Base-by-base conservation (phyloP, 1,140 invertebrate species). In the Amyelois transitella region DNA sequence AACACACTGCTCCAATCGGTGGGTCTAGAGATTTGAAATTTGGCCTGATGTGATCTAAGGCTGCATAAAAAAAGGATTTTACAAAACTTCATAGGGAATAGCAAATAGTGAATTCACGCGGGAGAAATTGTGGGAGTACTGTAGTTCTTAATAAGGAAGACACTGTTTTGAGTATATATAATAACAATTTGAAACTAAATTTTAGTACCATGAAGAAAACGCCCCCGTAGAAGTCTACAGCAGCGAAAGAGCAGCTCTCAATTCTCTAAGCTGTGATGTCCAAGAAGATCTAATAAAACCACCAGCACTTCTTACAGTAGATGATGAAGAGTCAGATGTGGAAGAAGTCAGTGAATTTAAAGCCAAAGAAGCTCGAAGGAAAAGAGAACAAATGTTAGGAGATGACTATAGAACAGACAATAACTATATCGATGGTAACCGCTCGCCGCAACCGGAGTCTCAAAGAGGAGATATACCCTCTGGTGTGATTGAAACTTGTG, bases 401-500 rank as follows among this genome's bases (percentile, higher is more conserved):
- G 73, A 86, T 61, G 78, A 79, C 20, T 84, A 82, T 32, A 80
- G 89, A 50, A 80, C 86, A 2, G 32, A 38, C n/a, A 48, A 48
- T 21, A 87, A 85, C 56, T 82, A 71, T 43, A 77, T 84, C 28
- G 78, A 80, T 64, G 64, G 72, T 5, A 84, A 74, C 56, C 51
- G 54, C 0, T 61, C 73, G 20, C 70, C 75, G 0, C 55, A 54
- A 19, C 64, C 72, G 0, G 58, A 66, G 0, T 61, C 68, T 0
- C 65, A 90, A 51, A 88, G 93, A 83, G 94, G 94, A 53, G 95
- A 96, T 75, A 95, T 96, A 70, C 93, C 94, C 17, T 90, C 92
- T 17, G 88, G 92, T 51, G 90, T 92, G 66, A 91, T 92, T 61
- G 89, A 94, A 62, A 91, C 92, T 57, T 94, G 93, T 69, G 90